phyloP scores from a whole-genome alignment of 2,888 invertebrate genomes.

The Pollenia angustigena region DNA sequence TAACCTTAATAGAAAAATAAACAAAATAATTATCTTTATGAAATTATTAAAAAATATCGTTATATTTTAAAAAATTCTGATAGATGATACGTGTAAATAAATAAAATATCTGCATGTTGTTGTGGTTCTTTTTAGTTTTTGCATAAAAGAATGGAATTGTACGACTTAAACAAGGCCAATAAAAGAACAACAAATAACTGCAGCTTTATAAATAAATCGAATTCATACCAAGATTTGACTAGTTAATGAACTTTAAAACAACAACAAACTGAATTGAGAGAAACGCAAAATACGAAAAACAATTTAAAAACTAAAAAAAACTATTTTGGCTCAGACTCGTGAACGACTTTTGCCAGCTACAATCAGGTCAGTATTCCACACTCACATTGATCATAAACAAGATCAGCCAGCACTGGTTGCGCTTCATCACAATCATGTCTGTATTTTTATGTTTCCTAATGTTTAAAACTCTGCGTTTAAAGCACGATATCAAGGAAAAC shows the following conservation, averaged over 20 bases:
- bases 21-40: neutral
- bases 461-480: slow-evolving; percentile 4
- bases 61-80: slow-evolving; percentile 2
- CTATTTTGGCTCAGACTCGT: slow-evolving; percentile 51
- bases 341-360: slow-evolving; percentile 64
- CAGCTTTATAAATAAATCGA: slow-evolving; percentile 35
- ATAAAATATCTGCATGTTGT: neutral
- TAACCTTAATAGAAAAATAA: too few species aligned
- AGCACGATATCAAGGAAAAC: slow-evolving; percentile 61
- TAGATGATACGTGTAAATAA: neutral
- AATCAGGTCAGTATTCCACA: slow-evolving; percentile 61
- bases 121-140: neutral
- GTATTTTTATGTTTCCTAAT: slow-evolving; percentile 12
- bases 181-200: slow-evolving; percentile 21
- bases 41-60: neutral
- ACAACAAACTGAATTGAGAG: slow-evolving; percentile 17
- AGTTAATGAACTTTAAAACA: slow-evolving; percentile 58
- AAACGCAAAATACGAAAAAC: slow-evolving; percentile 6
- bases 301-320: slow-evolving; percentile 10
- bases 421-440: neutral
- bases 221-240: neutral
- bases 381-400: neutral
- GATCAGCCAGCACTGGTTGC: neutral
- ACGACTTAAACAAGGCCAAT: slow-evolving; percentile 57
- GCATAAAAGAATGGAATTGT: neutral